Base-by-base conservation (phyloP, 2,888 invertebrate species). In the Itoplectis maculator region DNA sequence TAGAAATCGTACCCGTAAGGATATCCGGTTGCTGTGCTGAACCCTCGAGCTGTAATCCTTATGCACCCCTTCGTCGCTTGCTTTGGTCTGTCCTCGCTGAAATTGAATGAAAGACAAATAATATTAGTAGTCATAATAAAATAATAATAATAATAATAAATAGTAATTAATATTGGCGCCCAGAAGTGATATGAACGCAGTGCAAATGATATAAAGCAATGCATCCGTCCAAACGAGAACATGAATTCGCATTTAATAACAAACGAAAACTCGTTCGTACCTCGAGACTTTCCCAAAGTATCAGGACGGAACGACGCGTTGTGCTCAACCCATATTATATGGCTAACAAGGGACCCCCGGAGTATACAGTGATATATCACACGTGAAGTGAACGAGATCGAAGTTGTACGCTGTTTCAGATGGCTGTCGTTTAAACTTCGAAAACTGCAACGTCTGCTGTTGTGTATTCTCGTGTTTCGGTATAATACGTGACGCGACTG, bases 11-110 rank as follows among this genome's bases (percentile, higher is more conserved):
- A 92, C 92, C 89, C 91, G 89, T 66, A 91, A 84, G 18, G 92
- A 91, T 89, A 92, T 90, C 84, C 92, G 89, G 86, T 90, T 90
- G 88, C 88, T 90, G 72, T 90, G 91, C n/a, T 86, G 88, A 9
- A 86, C 89, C 63, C 89, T 86, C 56, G 88, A 86, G 76, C 81
- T 87, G 85, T 88, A 88, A 81, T 92, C 92, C 87, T 90, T 91
- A 78, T 89, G 87, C 79, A 90, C 90, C 72, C 87, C 82, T 76
- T 91, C 91, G 85, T 88, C 90, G 83, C 87, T 88, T 77, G 89
- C 88, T 81, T 90, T 91, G 82, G 86, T 83, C 75, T 91, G 90
- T 72, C 91, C 87, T 79, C 92, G 90, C 92, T 92, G 88, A 37
- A 85, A 87, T 74, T 81, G 69, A 54, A 54, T 42, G 37, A 68